These are phyloP conservation scores for Hydrotaea cyrtoneurina DNA, from an alignment of 2,888 invertebrate genomes.

Conservation along the genomic window DNA sequence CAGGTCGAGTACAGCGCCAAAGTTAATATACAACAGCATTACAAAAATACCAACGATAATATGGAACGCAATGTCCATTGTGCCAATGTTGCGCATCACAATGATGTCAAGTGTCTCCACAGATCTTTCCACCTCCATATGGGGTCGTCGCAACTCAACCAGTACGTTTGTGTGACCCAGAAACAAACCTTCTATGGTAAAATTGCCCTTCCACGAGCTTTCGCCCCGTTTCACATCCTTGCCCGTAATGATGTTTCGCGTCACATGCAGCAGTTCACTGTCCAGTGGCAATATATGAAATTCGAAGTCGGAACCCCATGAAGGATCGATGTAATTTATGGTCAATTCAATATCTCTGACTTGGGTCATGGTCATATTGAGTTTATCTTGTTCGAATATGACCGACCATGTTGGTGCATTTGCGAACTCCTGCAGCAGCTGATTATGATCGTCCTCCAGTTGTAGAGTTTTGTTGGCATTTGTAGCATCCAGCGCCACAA, in stretches of 20 bases:
- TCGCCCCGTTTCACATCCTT: conserved; percentile 55
- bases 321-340: conserved; percentile 61
- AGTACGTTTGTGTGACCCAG: conserved; percentile 72
- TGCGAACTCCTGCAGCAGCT: not conserved
- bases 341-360: conserved; percentile 51
- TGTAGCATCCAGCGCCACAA: not conserved
- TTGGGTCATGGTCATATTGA: conserved; percentile 69
- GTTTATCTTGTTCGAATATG: conserved; percentile 28
- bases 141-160: conserved; percentile 66
- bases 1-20: conserved; percentile 92
- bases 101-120: conserved; percentile 80
- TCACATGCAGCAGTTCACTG: conserved; percentile 65
- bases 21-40: conserved; percentile 91
- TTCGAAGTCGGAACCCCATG: conserved; percentile 60
- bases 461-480: not conserved
- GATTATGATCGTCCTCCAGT: not conserved
- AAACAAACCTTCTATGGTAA: conserved; percentile 69
- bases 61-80: conserved; percentile 87
- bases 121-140: conserved; percentile 69
- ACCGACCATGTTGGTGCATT: conserved; percentile 63
- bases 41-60: conserved; percentile 87
- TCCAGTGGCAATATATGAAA: conserved; percentile 66
- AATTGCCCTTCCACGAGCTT: conserved; percentile 65
- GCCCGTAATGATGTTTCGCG: conserved; percentile 69
- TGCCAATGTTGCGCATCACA: conserved; percentile 83